These are phyloP conservation scores for Parelbella ahira DNA, from an alignment of 2,888 invertebrate genomes.

Conservation along the genomic window DNA sequence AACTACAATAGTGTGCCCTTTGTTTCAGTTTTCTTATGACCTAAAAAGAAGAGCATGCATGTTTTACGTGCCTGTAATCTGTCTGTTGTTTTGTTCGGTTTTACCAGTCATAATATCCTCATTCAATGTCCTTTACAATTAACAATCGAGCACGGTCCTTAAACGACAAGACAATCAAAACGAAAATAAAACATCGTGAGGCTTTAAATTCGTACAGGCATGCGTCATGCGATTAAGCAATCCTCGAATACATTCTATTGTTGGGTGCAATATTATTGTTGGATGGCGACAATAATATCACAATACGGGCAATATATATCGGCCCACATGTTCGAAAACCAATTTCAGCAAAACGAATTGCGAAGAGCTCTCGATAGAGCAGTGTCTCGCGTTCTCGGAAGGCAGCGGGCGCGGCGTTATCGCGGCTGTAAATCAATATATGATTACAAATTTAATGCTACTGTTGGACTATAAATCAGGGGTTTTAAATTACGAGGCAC, in stretches of 20 bases:
- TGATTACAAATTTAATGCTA: slow-evolving; percentile 81
- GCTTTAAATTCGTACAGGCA: slow-evolving; percentile 20
- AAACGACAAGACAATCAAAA: slow-evolving; percentile 14
- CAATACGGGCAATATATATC: slow-evolving; percentile 32
- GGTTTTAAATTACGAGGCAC: slow-evolving; percentile 78
- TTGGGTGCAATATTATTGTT: slow-evolving; percentile 21
- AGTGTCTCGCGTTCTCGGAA: slow-evolving; percentile 54
- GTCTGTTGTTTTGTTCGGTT: slow-evolving; percentile 34
- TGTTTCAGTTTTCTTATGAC: slow-evolving; percentile 33
- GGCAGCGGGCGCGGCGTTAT: slow-evolving; percentile 70
- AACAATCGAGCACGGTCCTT: slow-evolving; percentile 10
- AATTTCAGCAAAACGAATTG: slow-evolving; percentile 47
- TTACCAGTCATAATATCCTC: slow-evolving; percentile 5
- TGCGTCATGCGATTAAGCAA: slow-evolving; percentile 26
- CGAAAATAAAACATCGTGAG: slow-evolving; percentile 16
- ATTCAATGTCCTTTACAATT: slow-evolving; percentile 12
- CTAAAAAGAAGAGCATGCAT: too few relatives aligned
- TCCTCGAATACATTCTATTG: slow-evolving; percentile 23
- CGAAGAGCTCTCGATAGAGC: slow-evolving; percentile 44
- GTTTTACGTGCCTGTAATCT: too few relatives aligned
- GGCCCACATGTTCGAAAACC: slow-evolving; percentile 50
- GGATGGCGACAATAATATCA: slow-evolving; percentile 27
- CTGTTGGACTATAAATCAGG: slow-evolving; percentile 78
- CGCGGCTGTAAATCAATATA: slow-evolving; percentile 78
- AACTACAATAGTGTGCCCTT: too few relatives aligned